A percentile compares a stretch with the other conserved stretches of the same genome.
These are phyloP conservation scores for Pseudomyrmex dendroicus DNA, from an alignment of 1,140 invertebrate genomes.

Conservation along the genomic window DNA sequence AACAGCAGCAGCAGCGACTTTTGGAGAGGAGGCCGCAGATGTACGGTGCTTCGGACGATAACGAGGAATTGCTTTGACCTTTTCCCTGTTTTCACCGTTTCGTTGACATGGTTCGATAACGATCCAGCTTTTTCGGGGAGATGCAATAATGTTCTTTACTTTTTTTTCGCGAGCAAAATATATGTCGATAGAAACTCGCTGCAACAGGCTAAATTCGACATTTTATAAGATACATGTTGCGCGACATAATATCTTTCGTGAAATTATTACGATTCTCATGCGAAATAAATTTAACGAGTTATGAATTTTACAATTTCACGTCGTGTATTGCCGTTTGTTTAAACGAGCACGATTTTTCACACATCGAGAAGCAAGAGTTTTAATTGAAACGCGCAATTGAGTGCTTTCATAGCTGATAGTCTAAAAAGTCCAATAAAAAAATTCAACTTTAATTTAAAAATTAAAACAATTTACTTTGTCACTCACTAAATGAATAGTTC, in stretches of 20 bases:
- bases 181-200: slow-evolving; percentile 21
- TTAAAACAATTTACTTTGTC: neutral
- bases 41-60: slow-evolving; percentile 83
- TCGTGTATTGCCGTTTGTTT: slow-evolving; percentile 21
- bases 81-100: slow-evolving; percentile 6
- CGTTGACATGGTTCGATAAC: slow-evolving; percentile 26
- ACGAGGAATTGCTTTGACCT: slow-evolving; percentile 83
- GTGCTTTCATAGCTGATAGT: neutral
- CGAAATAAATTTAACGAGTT: slow-evolving; percentile 29
- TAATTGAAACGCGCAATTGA: slow-evolving; percentile 1
- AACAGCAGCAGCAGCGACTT: slow-evolving; percentile 72
- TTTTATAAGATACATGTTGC: slow-evolving; percentile 21
- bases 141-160: slow-evolving; percentile 2
- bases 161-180: slow-evolving; percentile 5
- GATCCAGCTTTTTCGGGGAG: slow-evolving; percentile 31
- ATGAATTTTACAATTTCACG: neutral
- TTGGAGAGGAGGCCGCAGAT: slow-evolving; percentile 82
- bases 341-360: neutral
- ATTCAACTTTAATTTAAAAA: neutral
- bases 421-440: neutral
- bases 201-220: slow-evolving; percentile 28
- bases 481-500: neutral
- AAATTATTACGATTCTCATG: slow-evolving; percentile 34
- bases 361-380: neutral
- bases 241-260: slow-evolving; percentile 23